A percentile compares a stretch with the other conserved stretches of the same genome.
Conservation (phyloP, 1,140 invertebrate genomes). For the Drosophila willistoni region DNA sequence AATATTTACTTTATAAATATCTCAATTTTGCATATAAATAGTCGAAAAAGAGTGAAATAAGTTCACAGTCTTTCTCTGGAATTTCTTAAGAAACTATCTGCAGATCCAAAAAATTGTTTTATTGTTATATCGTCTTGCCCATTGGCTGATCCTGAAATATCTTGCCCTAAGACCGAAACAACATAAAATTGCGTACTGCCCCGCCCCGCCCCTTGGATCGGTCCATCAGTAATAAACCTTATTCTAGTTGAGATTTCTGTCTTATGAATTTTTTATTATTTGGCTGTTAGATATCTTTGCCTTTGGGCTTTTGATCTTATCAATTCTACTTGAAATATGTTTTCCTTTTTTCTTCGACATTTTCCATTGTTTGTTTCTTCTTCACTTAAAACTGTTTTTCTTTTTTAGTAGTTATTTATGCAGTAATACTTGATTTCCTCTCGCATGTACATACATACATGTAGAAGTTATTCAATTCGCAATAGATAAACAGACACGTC, state of each 20-base stretch:
- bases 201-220: no score
- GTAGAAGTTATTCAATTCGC: slow-evolving; percentile 47
- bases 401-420: slow-evolving; percentile 3
- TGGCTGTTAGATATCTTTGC: background rate
- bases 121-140: no score
- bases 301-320: background rate
- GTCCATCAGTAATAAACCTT: no score
- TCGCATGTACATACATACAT: background rate
- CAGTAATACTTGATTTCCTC: slow-evolving; percentile 5
- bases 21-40: no score
- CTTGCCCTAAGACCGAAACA: no score
- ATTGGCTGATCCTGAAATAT: no score
- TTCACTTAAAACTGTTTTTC: slow-evolving; percentile 5
- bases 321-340: slow-evolving; percentile 1
- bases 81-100: no score
- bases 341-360: slow-evolving; percentile 14
- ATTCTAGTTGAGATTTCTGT: background rate
- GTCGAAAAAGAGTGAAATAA: no score
- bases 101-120: no score
- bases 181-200: no score
- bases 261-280: background rate
- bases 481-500: slow-evolving; percentile 38
- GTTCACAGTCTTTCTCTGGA: no score
- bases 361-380: slow-evolving; percentile 27
- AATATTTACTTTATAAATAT: no score